Evolutionary conservation across 2,888 invertebrate genomes (phyloP), one percentile per base, ranked within the genome.

Genomic region (Leucoma salicis): DNA sequence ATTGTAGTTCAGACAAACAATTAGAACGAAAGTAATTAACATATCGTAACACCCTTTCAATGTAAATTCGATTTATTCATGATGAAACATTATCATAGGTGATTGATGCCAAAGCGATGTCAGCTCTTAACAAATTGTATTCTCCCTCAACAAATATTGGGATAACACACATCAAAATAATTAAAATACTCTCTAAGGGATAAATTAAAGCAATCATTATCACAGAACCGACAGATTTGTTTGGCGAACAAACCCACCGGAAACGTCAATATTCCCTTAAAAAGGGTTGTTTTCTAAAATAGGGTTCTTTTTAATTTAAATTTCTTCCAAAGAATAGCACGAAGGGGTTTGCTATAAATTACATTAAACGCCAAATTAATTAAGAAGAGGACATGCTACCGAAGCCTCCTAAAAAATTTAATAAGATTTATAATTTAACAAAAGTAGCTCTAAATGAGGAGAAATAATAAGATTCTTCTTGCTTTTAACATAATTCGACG

Each of bases 311-410:
- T 50, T 46, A 49, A 56, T 52, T 53, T 42, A 36, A 47, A 61
- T 46, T 42, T 33, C 31, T 35, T 33, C 35, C 31, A 31, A 16
- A 49, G 50, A 49, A 52, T 49, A 49, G 11, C 49, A 51, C 45
- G 51, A 43, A 49, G 61, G 62, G 60, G 57, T 54, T 57, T 53
- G 60, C 75, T 54, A 78, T 82, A 82, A 82, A 84, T 84, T 80
- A 82, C 70, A 71, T 74, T 77, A 78, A 80, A 78, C 66, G 68
- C 63, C 70, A 72, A 77, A 82, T 81, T 81, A 80, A 82, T 82
- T 82, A 78, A 73, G 56, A 50, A 63, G 63, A 57, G 61, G 68
- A 69, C 66, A 69, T 66, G 67, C 64, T 56, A 63, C 65, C 55
- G 63, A 68, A 67, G 57, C 65, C 73, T 67, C 65, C 63, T 38